These are phyloP conservation scores for Bos javanicus DNA, from an alignment of 2,113 vertebrate genomes.

Conservation along the genomic window DNA sequence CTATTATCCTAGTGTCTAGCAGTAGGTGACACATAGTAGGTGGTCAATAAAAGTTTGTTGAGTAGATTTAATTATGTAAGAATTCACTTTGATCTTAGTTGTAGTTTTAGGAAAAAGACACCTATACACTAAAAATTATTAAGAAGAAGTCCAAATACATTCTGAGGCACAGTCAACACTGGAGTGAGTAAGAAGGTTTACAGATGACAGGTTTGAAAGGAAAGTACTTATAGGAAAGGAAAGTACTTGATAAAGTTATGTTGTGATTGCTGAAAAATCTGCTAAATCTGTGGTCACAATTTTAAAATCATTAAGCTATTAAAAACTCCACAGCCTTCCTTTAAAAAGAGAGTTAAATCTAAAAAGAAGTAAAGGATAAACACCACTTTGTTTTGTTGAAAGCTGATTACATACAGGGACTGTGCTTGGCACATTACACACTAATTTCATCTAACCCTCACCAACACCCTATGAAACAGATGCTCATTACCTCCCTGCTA, in stretches of 20 bases:
- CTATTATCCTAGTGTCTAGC: background rate
- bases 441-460: background rate
- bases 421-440: background rate
- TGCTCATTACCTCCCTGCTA: background rate
- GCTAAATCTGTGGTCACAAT: background rate
- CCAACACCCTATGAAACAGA: background rate
- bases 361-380: background rate
- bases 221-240: background rate
- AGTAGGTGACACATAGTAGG: background rate
- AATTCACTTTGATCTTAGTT: background rate
- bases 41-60: background rate
- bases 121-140: background rate
- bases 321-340: slow-evolving; percentile 1
- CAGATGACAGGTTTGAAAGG: background rate
- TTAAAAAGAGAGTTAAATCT: background rate
- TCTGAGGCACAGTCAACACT: background rate
- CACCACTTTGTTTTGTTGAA: background rate
- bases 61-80: slow-evolving; percentile 7
- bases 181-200: background rate
- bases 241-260: background rate
- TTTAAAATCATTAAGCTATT: slow-evolving; percentile 14
- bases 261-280: background rate
- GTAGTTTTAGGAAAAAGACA: slow-evolving; percentile 14
- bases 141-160: background rate
- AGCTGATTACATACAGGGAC: background rate